These are phyloP conservation scores for Lepus oiostolus DNA, from an alignment of 2,797 vertebrate genomes.

Conservation along the genomic window DNA sequence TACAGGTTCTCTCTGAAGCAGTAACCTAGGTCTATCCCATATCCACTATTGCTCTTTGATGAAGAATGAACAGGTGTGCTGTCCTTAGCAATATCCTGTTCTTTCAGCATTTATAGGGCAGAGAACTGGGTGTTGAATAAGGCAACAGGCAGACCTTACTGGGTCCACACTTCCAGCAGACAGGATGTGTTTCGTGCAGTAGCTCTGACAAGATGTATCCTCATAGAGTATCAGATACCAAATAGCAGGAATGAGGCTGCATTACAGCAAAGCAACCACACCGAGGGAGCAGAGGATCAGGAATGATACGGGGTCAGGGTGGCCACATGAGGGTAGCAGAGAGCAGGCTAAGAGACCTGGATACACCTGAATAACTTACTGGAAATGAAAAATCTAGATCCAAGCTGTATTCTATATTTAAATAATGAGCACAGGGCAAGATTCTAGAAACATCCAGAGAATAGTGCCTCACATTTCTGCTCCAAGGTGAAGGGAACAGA, in stretches of 20 bases:
- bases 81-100: background rate
- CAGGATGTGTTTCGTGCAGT: background rate
- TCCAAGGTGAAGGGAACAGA: background rate
- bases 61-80: background rate
- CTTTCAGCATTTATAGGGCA: background rate
- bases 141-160: background rate
- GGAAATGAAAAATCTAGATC: background rate
- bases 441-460: background rate
- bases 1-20: background rate
- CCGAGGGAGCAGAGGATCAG: slow-evolving; percentile 75
- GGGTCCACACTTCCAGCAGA: background rate
- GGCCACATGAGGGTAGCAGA: slow-evolving; percentile 80
- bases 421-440: background rate
- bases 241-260: slow-evolving; percentile 7
- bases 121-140: background rate
- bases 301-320: slow-evolving; percentile 50
- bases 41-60: background rate
- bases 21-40: background rate
- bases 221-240: background rate
- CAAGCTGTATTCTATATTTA: background rate
- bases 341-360: background rate
- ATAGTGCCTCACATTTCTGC: background rate
- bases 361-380: background rate
- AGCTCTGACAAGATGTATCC: background rate
- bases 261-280: slow-evolving; percentile 67